phyloP scores from a whole-genome alignment of 2,888 invertebrate species.

The Byasa hedistus region DNA sequence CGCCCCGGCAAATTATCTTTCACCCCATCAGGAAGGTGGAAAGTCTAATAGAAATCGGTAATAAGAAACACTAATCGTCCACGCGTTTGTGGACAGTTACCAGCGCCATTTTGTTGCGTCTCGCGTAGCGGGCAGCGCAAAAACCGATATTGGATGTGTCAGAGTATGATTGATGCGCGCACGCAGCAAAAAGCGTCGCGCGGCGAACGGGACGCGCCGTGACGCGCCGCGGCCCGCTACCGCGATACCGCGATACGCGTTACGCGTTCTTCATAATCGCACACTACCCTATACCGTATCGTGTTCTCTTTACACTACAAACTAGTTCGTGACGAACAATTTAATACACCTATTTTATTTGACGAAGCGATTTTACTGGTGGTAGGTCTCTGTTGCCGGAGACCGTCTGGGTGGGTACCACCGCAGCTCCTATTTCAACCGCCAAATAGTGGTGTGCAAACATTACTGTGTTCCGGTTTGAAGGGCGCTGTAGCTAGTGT shows the following conservation, averaged over 20 bases:
- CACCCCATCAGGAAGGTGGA: conserved; percentile 76
- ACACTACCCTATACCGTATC: conserved; percentile 17
- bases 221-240: conserved; percentile 45
- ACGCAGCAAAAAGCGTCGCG: conserved; percentile 64
- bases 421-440: too few relatives aligned
- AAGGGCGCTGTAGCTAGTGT: too few relatives aligned
- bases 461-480: too few relatives aligned
- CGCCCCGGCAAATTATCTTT: conserved; percentile 74
- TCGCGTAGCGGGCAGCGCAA: conserved; percentile 52
- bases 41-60: conserved; percentile 78
- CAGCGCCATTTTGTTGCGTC: conserved; percentile 59
- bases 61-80: conserved; percentile 75
- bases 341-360: background rate
- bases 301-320: conserved; percentile 2
- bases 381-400: too few relatives aligned
- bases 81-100: conserved; percentile 57
- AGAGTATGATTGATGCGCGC: conserved; percentile 74
- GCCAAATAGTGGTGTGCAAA: too few relatives aligned
- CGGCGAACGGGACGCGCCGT: conserved; percentile 65
- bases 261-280: conserved; percentile 40
- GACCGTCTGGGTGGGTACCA: too few relatives aligned
- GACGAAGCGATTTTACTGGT: too few relatives aligned
- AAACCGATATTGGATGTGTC: conserved; percentile 79
- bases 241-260: too few relatives aligned
- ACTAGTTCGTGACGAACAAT: background rate